phyloP scores from a whole-genome alignment of 2,888 invertebrate genomes.

The Campoplex nolae region DNA sequence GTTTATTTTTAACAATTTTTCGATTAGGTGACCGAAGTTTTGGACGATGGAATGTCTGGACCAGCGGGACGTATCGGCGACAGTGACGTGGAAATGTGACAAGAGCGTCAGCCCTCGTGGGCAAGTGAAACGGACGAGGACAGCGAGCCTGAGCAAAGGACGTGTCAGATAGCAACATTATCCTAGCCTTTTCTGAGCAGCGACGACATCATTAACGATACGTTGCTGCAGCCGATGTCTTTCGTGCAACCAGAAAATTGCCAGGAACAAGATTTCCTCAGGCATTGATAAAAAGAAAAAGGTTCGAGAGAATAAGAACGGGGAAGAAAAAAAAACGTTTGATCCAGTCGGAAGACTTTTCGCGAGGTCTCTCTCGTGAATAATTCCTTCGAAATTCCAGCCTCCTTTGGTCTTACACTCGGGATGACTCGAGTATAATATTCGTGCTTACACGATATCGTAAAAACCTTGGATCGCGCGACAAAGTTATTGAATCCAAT shows the following conservation, averaged over 20 bases:
- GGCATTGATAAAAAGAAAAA: constrained; percentile 54
- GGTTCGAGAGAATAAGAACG: constrained; percentile 2
- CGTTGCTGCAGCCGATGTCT: constrained; percentile 67
- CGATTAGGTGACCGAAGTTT: constrained; percentile 78
- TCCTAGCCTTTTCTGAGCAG: constrained; percentile 75
- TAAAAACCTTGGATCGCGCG: constrained; percentile 6
- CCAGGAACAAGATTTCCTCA: constrained; percentile 60
- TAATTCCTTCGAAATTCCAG: neutral
- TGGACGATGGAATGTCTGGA: constrained; percentile 79
- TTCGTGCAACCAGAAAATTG: constrained; percentile 61
- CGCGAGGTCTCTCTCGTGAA: neutral
- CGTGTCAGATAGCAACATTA: constrained; percentile 80
- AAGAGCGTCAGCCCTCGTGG: constrained; percentile 81
- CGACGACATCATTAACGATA: constrained; percentile 62
- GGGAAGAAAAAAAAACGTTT: constrained; percentile 1
- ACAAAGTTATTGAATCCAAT: neutral
- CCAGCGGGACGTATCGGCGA: constrained; percentile 75
- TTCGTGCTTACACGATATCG: neutral
- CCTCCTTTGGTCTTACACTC: neutral
- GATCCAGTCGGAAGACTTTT: neutral
- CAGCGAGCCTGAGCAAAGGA: constrained; percentile 80
- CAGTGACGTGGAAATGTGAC: constrained; percentile 81
- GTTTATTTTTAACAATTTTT: neutral
- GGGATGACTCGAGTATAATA: constrained; percentile 16
- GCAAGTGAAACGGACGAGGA: constrained; percentile 81